A percentile compares a stretch with the other conserved stretches of the same genome.
Conservation (phyloP, 2,113 vertebrate species). For the Larimichthys crocea region DNA sequence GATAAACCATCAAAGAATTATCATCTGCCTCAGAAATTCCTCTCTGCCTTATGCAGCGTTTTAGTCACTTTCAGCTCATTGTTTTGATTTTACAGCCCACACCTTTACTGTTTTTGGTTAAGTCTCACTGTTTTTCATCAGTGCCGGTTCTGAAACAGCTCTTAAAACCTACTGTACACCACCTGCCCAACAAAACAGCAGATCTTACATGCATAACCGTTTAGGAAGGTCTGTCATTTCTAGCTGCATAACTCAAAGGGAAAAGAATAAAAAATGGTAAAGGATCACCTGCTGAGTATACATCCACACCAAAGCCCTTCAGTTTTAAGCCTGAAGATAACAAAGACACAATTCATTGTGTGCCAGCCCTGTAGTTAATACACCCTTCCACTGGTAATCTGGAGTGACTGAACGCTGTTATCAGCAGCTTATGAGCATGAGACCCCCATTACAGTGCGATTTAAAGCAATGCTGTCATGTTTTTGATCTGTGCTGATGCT, state of each 20-base stretch:
- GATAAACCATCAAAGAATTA: too few species aligned
- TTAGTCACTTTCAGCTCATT: too few species aligned
- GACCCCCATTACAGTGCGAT: constrained; percentile 17
- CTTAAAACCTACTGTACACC: too few species aligned
- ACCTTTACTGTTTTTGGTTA: too few species aligned
- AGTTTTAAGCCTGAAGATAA: constrained; percentile 2
- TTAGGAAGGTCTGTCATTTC: neutral
- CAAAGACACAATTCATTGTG: neutral
- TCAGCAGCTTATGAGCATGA: constrained; percentile 14
- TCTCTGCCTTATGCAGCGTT: too few species aligned
- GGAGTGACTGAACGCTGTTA: neutral
- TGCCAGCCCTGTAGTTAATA: neutral
- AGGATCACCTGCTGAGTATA: neutral
- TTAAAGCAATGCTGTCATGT: neutral
- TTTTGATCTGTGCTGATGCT: constrained; percentile 33
- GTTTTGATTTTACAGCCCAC: too few species aligned
- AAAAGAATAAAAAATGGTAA: neutral
- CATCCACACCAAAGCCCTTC: neutral
- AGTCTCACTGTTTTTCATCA: too few species aligned
- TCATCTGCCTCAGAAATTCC: too few species aligned
- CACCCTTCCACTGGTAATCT: constrained; percentile 3
- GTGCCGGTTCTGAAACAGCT: too few species aligned
- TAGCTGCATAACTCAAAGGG: neutral
- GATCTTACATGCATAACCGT: too few species aligned
- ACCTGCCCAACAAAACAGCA: too few species aligned